Base-by-base conservation (phyloP, 1,140 invertebrate species). In the Arion vulgaris region DNA sequence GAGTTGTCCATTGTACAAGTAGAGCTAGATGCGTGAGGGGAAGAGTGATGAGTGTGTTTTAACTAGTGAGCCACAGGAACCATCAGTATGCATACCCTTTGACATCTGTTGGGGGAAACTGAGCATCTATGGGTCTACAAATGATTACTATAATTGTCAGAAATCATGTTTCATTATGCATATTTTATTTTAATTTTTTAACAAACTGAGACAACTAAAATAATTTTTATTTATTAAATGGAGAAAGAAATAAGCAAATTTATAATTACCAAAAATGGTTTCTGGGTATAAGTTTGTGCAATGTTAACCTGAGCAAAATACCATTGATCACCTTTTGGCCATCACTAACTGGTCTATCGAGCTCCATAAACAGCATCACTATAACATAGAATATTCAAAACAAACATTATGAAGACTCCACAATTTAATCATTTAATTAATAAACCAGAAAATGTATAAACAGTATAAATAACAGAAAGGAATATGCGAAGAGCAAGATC, bases 301-400 rank as follows among this genome's bases (percentile, higher is more conserved):
- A 66, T 32, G 62, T 66, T 66, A 66, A 66, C 62, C 17, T 66
- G 62, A 66, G n/a, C 62, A 32, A 66, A 23, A 32, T 66, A 66
- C 62, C 62, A 66, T 23, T 5, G 5, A 66, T 66, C 62, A 32
- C n/a, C 62, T 23, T 32, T 28, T 32, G n/a, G 62, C 62, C 28
- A 34, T 34, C 28, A n/a, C 15, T 23, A 0, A 17, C 32, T 32
- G n/a, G 62, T 11, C 28, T 32, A 66, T 66, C 62, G n/a, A 66
- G 62, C 28, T 66, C 62, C 62, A 66, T 23, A 66, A 66, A 32
- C 4, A 32, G 62, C 62, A 34, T 66, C 62, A 32, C 62, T 66
- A 32, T 57, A 23, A 57, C 1, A 23, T 2, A 57, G 53, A 57
- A 57, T 5, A 2, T 19, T 9, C 15, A 45, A 5, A 57, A 57